phyloP scores from a whole-genome alignment of 2,888 invertebrate genomes.

The Euproctis similis region DNA sequence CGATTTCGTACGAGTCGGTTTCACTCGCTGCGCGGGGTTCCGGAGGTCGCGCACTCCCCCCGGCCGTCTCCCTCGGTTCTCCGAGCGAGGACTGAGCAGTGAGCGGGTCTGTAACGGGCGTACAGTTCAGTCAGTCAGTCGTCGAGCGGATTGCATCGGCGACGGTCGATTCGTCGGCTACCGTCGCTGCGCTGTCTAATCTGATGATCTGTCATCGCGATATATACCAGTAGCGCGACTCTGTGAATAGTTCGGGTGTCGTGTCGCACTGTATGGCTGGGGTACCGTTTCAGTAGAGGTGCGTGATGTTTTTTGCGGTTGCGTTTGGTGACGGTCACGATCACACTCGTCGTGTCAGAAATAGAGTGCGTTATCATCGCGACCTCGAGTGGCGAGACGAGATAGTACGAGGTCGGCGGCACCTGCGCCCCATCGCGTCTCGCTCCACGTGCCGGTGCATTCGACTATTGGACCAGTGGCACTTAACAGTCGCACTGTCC shows the following conservation, averaged over 20 bases:
- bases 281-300: constrained; percentile 50
- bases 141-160: constrained; percentile 68
- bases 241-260: constrained; percentile 30
- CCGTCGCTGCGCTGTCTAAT: constrained; percentile 20
- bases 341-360: constrained; percentile 44
- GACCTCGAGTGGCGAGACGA: constrained; percentile 69
- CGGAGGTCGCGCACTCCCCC: constrained; percentile 65
- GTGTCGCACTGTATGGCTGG: constrained; percentile 25
- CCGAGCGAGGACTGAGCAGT: constrained; percentile 38
- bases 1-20: constrained; percentile 53
- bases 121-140: constrained; percentile 52
- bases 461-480: constrained; percentile 8
- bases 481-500: constrained; percentile 4
- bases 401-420: constrained; percentile 71
- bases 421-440: constrained; percentile 51
- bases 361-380: constrained; percentile 71
- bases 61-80: constrained; percentile 39
- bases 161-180: constrained; percentile 41
- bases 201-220: constrained; percentile 26
- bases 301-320: constrained; percentile 46
- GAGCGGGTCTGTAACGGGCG: constrained; percentile 34
- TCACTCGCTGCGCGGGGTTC: constrained; percentile 56
- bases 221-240: constrained; percentile 28
- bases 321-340: constrained; percentile 63
- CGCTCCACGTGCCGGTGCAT: constrained; percentile 52